Evolutionary conservation across 2,888 invertebrate species (phyloP), one percentile per base, ranked within the genome.

Genomic region (Nysson spinosus): DNA sequence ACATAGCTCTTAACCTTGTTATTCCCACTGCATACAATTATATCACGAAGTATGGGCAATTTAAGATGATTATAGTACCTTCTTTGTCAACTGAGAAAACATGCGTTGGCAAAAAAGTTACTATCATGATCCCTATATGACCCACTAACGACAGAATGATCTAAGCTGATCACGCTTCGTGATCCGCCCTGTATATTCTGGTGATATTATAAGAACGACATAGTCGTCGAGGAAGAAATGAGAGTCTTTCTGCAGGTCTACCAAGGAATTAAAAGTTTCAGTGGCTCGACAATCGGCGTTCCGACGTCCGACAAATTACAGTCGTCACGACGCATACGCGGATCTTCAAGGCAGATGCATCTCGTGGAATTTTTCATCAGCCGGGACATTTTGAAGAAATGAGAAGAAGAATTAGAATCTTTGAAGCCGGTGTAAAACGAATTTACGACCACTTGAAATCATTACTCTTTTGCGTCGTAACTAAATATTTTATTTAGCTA

Each of bases 211-310:
- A 44, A 47, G 42, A 35, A 19, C 19, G 43, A 46, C 54, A 43
- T 66, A 73, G 72, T 69, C 69, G 60, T 60, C 46, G 3, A 9
- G 40, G 49, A 57, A 63, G 55, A 72, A 72, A 72, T 63, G 69
- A 66, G 60, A 34, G 49, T 44, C 24, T 49, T 32, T 14, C 50
- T 30, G 39, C 32, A 16, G 22, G 14, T 52, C 37, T 57, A 32
- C 17, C n/a, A 40, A 62, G 62, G 58, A 71, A 69, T 62, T 69
- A 69, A 70, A 65, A 64, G 61, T 69, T 62, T 63, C 62, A 62
- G 46, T 57, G 46, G 35, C 52, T 40, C 49, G 28, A 16, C 54
- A 22, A n/a, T n/a, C 35, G 49, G 26, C 17, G 20, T 42, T 30
- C 32, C 12, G 46, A 30, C 54, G 46, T 43, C 49, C 50, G 57